Evolutionary conservation across 1,140 invertebrate species (phyloP).

Genomic region (Drosophila obscura): DNA sequence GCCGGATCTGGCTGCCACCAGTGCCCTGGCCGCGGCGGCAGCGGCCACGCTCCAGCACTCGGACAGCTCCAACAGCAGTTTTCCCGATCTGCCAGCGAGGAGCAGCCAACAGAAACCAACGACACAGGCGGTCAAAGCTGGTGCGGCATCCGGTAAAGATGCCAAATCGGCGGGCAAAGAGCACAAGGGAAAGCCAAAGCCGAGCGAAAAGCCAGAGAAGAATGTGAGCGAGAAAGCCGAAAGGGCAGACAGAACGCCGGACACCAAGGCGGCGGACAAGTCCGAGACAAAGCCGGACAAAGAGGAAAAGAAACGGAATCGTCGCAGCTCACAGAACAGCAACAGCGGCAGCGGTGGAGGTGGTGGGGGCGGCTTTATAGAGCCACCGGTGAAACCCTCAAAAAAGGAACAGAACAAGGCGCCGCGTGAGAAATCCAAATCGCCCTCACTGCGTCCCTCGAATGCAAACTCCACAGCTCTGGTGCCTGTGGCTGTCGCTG

Average conservation of each 20-base stretch:
- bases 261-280: constrained; percentile 63
- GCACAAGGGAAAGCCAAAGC: constrained; percentile 59
- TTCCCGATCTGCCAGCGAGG: constrained; percentile 71
- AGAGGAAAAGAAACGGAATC: constrained; percentile 85
- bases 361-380: constrained; percentile 56
- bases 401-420: constrained; percentile 75
- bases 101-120: constrained; percentile 43
- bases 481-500: constrained; percentile 3
- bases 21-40: constrained; percentile 59
- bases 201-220: constrained; percentile 47
- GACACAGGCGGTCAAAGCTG: constrained; percentile 24
- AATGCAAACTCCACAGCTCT: constrained; percentile 22
- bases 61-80: constrained; percentile 83
- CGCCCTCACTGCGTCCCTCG: constrained; percentile 66
- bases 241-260: constrained; percentile 54
- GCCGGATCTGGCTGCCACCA: constrained; percentile 59
- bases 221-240: constrained; percentile 37
- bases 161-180: constrained; percentile 52
- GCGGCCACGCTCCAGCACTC: constrained; percentile 76
- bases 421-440: constrained; percentile 70
- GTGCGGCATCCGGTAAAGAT: constrained; percentile 34
- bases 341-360: constrained; percentile 52
- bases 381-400: constrained; percentile 70
- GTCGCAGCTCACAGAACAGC: constrained; percentile 84
- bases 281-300: constrained; percentile 71